Evolutionary conservation across 2,113 vertebrate species (phyloP).

Genomic region (Isurus oxyrinchus): DNA sequence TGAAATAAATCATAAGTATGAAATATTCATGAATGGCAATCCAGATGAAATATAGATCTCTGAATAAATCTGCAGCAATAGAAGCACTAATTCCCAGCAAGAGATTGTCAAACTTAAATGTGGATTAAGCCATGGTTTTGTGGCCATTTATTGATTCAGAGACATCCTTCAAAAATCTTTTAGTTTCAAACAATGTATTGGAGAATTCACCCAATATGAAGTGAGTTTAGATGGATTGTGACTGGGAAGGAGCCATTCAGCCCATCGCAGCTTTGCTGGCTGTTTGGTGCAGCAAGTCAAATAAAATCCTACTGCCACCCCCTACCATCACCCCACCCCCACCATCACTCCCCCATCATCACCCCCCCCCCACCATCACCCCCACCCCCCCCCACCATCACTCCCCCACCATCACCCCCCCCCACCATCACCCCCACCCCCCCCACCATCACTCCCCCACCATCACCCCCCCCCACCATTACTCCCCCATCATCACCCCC

Average conservation of each 20-base stretch:
- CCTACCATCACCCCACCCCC: too few species aligned
- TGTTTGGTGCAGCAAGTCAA: background rate
- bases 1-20: conserved; percentile 4
- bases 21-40: background rate
- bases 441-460: too few species aligned
- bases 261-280: background rate
- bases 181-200: background rate
- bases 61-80: background rate
- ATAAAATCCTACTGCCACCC: background rate
- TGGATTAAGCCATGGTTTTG: background rate
- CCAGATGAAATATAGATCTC: background rate
- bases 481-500: too few species aligned
- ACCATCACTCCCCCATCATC: too few species aligned
- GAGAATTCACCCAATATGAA: background rate
- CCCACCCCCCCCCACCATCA: too few species aligned
- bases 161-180: background rate
- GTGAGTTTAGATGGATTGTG: background rate
- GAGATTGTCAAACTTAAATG: background rate
- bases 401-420: too few species aligned
- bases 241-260: background rate
- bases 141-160: background rate
- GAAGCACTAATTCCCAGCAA: background rate
- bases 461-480: too few species aligned
- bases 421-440: too few species aligned
- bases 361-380: too few species aligned